Evolutionary conservation across 2,888 invertebrate species (phyloP).

Genomic region (Eupithecia abbreviata): DNA sequence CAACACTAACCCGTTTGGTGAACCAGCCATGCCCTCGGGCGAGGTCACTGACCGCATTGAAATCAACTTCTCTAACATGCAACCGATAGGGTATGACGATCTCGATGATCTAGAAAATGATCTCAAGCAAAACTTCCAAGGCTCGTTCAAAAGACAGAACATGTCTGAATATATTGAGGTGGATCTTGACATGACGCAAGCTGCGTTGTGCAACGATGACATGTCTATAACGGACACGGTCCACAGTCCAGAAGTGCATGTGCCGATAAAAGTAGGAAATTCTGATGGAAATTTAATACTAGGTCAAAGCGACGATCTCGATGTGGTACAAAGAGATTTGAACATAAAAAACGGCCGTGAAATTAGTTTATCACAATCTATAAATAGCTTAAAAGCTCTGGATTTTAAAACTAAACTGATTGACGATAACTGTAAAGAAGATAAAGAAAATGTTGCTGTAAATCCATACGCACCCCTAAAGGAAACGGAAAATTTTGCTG

Average conservation of each 20-base stretch:
- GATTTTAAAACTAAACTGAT: not conserved
- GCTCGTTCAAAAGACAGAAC: not conserved
- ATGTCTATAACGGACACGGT: constrained; percentile 18
- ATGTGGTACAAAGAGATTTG: constrained; percentile 68
- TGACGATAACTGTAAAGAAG: constrained; percentile 39
- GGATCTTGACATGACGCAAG: constrained; percentile 5
- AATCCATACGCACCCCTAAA: constrained; percentile 67
- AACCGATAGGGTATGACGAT: constrained; percentile 63
- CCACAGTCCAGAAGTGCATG: not conserved
- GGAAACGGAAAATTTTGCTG: constrained; percentile 63
- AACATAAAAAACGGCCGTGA: constrained; percentile 48
- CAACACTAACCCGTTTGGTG: constrained; percentile 67
- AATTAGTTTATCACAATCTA: not conserved
- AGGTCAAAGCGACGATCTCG: constrained; percentile 63
- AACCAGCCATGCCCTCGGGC: constrained; percentile 55
- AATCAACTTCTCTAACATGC: constrained; percentile 67
- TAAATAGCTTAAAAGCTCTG: not conserved
- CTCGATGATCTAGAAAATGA: constrained; percentile 70
- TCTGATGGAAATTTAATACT: constrained; percentile 33
- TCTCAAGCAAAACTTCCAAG: constrained; percentile 50
- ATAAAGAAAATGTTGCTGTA: constrained; percentile 74
- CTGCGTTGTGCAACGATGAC: not conserved
- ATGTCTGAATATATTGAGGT: constrained; percentile 4
- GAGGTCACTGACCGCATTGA: constrained; percentile 66
- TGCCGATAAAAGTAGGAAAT: not conserved